Evolutionary conservation across 1,140 invertebrate genomes (phyloP).

Genomic region (Parapsyche elsis): DNA sequence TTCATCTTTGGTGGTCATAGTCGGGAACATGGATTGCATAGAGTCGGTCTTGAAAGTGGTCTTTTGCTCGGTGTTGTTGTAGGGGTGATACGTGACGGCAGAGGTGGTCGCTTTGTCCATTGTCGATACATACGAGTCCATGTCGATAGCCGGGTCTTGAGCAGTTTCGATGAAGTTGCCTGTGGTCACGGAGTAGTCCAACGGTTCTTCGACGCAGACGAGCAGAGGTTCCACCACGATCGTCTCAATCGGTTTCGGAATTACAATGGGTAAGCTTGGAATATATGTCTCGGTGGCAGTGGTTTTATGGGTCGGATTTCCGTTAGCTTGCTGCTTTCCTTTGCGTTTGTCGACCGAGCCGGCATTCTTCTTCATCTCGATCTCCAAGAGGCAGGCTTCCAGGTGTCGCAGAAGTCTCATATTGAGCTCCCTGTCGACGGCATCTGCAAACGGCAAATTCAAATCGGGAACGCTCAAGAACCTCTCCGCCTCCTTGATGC

Average conservation of each 20-base stretch:
- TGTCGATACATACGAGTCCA: neutral
- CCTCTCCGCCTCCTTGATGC: constrained; percentile 78
- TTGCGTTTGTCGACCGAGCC: neutral
- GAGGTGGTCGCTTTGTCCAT: neutral
- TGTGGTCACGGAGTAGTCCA: constrained; percentile 26
- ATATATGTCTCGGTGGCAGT: neutral
- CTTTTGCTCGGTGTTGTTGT: neutral
- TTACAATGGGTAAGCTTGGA: neutral
- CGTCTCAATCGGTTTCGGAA: neutral
- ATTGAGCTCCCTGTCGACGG: constrained; percentile 74
- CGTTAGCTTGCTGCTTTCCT: neutral
- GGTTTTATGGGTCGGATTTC: neutral
- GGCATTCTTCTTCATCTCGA: constrained; percentile 62
- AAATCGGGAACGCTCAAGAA: constrained; percentile 75
- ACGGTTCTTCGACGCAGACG: neutral
- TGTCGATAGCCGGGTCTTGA: neutral
- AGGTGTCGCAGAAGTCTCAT: constrained; percentile 77
- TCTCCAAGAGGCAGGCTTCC: constrained; percentile 76
- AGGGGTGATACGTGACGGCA: neutral
- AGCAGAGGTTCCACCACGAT: neutral
- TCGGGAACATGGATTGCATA: neutral
- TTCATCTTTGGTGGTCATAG: neutral
- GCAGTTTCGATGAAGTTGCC: neutral
- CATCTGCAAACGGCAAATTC: constrained; percentile 71
- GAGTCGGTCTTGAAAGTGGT: neutral